These are phyloP conservation scores for Chydorus sphaericus DNA, from an alignment of 2,888 invertebrate genomes.

Conservation along the genomic window DNA sequence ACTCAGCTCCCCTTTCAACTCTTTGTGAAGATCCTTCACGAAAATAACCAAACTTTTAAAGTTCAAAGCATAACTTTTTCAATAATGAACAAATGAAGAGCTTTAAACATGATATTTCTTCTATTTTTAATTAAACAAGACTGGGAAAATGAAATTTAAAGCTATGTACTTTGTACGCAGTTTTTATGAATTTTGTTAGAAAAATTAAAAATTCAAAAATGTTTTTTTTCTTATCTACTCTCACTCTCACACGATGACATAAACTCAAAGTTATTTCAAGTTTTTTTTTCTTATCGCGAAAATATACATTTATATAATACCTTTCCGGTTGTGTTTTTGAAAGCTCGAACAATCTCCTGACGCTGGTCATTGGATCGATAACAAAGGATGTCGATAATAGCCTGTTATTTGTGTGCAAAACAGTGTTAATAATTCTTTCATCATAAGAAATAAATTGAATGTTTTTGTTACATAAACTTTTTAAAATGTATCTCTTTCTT, in stretches of 20 bases:
- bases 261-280: neutral
- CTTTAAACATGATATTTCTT: too few relatives aligned
- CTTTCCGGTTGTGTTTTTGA: constrained; percentile 3
- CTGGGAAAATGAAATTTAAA: neutral
- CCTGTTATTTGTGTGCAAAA: too few relatives aligned
- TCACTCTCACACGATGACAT: too few relatives aligned
- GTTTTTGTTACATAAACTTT: too few relatives aligned
- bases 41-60: too few relatives aligned
- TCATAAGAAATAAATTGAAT: too few relatives aligned
- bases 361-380: constrained; percentile 32
- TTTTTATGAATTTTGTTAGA: too few relatives aligned
- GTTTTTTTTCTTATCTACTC: neutral
- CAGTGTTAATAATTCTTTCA: too few relatives aligned
- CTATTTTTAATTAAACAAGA: too few relatives aligned
- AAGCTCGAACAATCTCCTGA: constrained; percentile 27
- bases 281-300: neutral
- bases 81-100: too few relatives aligned
- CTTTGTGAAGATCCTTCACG: constrained; percentile 27
- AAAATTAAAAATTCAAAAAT: neutral
- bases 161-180: neutral
- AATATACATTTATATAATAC: neutral
- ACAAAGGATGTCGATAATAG: constrained; percentile 30
- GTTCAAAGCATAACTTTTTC: neutral
- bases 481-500: too few relatives aligned
- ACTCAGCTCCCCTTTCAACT: constrained; percentile 31